Conservation (phyloP, 1,140 invertebrate species). For the Chlorops oryzae region DNA sequence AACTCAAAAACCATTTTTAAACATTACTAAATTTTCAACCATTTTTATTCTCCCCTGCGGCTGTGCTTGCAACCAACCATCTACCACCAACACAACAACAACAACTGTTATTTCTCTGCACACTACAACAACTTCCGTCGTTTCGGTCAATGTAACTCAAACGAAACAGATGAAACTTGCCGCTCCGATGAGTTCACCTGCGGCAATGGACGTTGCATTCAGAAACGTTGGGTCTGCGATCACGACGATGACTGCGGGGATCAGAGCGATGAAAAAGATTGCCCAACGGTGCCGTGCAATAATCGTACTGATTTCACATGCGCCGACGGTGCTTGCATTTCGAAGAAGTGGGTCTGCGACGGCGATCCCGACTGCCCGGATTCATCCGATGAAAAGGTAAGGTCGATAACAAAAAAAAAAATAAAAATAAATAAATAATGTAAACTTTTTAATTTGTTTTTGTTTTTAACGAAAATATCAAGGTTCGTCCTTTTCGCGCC, state of each 20-base stretch:
- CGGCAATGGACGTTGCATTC: slow-evolving; percentile 81
- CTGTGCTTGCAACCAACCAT: no score
- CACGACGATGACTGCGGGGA: slow-evolving; percentile 81
- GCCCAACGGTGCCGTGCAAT: slow-evolving; percentile 62
- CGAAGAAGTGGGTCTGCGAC: slow-evolving; percentile 74
- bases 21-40: no score
- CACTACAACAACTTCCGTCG: no score
- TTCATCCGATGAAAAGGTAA: slow-evolving; percentile 70
- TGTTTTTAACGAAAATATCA: background rate
- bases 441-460: background rate
- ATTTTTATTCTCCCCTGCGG: no score
- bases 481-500: background rate
- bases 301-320: slow-evolving; percentile 66
- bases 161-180: slow-evolving; percentile 79
- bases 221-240: slow-evolving; percentile 81
- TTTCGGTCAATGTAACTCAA: no score
- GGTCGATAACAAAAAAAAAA: no score
- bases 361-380: slow-evolving; percentile 78
- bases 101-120: no score
- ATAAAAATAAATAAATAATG: no score
- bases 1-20: no score
- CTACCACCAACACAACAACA: no score
- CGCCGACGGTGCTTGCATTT: slow-evolving; percentile 62
- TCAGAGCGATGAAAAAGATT: slow-evolving; percentile 72
- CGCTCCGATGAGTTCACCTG: slow-evolving; percentile 85